A percentile compares a stretch with the other conserved stretches of the same genome.
These are phyloP conservation scores for Brienomyrus longianalis DNA, from an alignment of 2,113 vertebrate genomes.

Conservation along the genomic window DNA sequence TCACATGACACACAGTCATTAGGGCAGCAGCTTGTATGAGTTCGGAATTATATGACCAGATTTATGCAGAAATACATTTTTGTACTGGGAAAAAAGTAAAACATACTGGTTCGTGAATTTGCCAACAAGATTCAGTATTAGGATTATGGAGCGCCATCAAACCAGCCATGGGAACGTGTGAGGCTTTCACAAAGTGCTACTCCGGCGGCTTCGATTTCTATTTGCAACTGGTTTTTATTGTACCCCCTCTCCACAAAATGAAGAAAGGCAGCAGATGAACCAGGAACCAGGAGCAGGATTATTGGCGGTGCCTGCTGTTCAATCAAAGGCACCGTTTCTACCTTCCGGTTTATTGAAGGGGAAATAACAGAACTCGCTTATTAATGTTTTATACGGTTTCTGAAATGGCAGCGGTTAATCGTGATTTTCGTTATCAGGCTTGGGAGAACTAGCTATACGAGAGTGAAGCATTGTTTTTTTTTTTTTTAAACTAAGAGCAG, in stretches of 20 bases:
- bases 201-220: neutral
- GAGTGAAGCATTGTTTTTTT: neutral
- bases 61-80: neutral
- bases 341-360: slow-evolving; percentile 18
- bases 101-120: neutral
- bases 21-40: neutral
- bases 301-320: neutral
- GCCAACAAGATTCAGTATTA: neutral
- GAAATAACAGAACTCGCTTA: slow-evolving; percentile 5
- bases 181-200: neutral
- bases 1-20: neutral
- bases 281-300: neutral
- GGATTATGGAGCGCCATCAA: neutral
- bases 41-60: neutral
- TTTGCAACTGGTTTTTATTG: neutral
- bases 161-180: neutral
- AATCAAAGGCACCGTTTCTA: neutral
- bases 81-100: neutral
- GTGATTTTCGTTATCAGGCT: slow-evolving; percentile 10
- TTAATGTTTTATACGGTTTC: slow-evolving; percentile 27
- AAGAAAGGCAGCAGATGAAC: neutral
- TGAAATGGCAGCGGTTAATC: neutral
- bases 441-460: slow-evolving; percentile 16
- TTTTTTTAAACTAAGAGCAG: neutral
- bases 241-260: neutral